Percentiles rank a stretch among this genome's conserved stretches.
Evolutionary conservation across 2,888 invertebrate genomes (phyloP).

Genomic region (Orgyia antiqua): DNA sequence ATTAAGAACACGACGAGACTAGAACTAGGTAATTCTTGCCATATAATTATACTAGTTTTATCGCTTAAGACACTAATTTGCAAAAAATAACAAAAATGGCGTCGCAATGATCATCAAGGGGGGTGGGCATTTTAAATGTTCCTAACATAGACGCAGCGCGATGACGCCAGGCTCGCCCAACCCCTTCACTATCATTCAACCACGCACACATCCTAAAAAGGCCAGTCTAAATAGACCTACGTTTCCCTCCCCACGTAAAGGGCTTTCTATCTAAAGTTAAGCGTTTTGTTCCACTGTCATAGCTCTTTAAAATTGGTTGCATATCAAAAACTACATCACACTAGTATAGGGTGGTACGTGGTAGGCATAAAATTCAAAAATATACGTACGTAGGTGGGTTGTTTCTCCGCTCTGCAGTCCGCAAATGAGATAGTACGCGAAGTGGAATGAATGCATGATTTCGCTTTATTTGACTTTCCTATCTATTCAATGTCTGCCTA

Average conservation of each 20-base stretch:
- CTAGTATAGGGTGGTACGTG: slow-evolving; percentile 39
- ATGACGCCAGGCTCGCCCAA: slow-evolving; percentile 65
- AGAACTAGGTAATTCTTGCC: no score
- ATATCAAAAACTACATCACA: slow-evolving; percentile 54
- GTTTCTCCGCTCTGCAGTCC: slow-evolving; percentile 52
- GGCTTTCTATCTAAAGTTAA: slow-evolving; percentile 9
- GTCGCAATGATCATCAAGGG: slow-evolving; percentile 63
- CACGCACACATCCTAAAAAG: slow-evolving; percentile 41
- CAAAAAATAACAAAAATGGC: slow-evolving; percentile 56
- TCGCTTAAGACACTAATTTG: no score
- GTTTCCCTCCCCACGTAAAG: slow-evolving; percentile 18
- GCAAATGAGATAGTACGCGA: slow-evolving; percentile 63
- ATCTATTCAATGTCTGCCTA: slow-evolving; percentile 14
- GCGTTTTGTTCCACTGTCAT: slow-evolving; percentile 29
- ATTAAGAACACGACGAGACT: no score
- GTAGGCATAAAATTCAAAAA: slow-evolving; percentile 75
- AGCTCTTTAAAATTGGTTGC: slow-evolving; percentile 39
- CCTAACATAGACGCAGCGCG: slow-evolving; percentile 73
- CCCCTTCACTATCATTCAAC: slow-evolving; percentile 62
- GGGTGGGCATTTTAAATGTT: slow-evolving; percentile 73
- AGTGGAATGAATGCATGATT: slow-evolving; percentile 65
- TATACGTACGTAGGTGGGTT: slow-evolving; percentile 55
- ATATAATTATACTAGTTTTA: no score
- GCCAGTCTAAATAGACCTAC: slow-evolving; percentile 35
- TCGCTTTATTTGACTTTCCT: slow-evolving; percentile 44